Conservation (phyloP, 2,888 invertebrate species). For the Allygus modestus region DNA sequence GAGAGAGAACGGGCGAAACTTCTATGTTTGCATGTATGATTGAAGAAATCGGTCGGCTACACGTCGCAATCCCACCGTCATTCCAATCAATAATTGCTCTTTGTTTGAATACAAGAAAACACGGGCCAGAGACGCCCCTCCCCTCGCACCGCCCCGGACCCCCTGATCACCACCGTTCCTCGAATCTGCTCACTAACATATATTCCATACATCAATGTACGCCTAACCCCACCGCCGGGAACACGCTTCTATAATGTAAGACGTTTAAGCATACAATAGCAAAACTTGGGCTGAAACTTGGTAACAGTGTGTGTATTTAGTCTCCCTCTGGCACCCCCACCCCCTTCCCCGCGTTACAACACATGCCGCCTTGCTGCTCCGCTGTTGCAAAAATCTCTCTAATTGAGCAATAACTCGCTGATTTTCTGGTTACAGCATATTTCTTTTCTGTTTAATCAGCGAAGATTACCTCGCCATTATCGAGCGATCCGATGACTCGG, state of each 20-base stretch:
- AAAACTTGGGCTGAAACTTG: conserved; percentile 57
- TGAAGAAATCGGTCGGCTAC: conserved; percentile 60
- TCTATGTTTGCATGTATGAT: conserved; percentile 64
- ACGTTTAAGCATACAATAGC: conserved; percentile 60
- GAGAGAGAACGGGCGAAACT: conserved; percentile 16
- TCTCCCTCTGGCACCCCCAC: conserved; percentile 46
- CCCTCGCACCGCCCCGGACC: conserved; percentile 20
- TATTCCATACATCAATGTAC: conserved; percentile 53
- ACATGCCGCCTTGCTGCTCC: conserved; percentile 23
- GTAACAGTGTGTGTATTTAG: conserved; percentile 58
- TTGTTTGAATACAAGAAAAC: conserved; percentile 66
- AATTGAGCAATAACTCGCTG: conserved; percentile 14
- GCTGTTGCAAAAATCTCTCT: conserved; percentile 21
- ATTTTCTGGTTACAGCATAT: not conserved
- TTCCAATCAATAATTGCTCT: conserved; percentile 66
- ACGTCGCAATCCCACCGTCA: conserved; percentile 59
- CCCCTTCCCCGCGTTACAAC: conserved; percentile 1
- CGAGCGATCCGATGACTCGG: no score
- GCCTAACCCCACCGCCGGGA: conserved; percentile 38
- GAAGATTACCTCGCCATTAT: not conserved
- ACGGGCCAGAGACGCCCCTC: conserved; percentile 60
- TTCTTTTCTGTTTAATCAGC: not conserved
- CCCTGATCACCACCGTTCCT: conserved; percentile 9
- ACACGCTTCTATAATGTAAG: conserved; percentile 53
- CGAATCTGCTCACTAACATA: conserved; percentile 58